These are phyloP conservation scores for Allacma fusca DNA, from an alignment of 2,888 invertebrate genomes.

Conservation along the genomic window DNA sequence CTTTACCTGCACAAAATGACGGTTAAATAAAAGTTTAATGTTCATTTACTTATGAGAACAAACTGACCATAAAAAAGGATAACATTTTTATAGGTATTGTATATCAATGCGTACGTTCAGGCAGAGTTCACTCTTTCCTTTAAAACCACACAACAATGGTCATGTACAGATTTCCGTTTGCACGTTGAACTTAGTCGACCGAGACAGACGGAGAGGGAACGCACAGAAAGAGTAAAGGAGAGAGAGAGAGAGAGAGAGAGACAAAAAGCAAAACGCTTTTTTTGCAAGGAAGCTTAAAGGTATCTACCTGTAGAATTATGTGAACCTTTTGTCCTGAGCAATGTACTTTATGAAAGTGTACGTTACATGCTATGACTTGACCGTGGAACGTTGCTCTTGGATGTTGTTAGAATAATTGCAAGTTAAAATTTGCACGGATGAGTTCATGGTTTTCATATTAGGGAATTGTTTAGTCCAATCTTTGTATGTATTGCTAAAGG, in stretches of 20 bases:
- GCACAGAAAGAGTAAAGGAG: neutral
- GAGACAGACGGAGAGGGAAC: neutral
- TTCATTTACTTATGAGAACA: too few relatives aligned
- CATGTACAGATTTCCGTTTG: too few relatives aligned
- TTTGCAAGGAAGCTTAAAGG: neutral
- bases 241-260: neutral
- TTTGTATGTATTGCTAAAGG: neutral
- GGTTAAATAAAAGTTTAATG: too few relatives aligned
- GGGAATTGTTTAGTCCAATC: neutral
- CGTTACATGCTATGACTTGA: slow-evolving; percentile 2
- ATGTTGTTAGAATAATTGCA: neutral
- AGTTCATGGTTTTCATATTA: slow-evolving; percentile 26
- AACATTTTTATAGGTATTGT: too few relatives aligned
- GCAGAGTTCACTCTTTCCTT: too few relatives aligned
- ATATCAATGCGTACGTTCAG: too few relatives aligned
- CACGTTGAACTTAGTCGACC: too few relatives aligned
- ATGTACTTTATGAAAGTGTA: neutral
- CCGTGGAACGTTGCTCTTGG: slow-evolving; percentile 28
- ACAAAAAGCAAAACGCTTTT: neutral
- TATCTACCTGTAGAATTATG: neutral
- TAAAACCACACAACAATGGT: too few relatives aligned
- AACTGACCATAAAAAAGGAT: too few relatives aligned
- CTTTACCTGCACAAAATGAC: too few relatives aligned
- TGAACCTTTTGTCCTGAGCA: neutral
- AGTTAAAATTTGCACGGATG: slow-evolving; percentile 25